Evolutionary conservation across 2,888 invertebrate species (phyloP).

Genomic region (Odontocolon sp.): DNA sequence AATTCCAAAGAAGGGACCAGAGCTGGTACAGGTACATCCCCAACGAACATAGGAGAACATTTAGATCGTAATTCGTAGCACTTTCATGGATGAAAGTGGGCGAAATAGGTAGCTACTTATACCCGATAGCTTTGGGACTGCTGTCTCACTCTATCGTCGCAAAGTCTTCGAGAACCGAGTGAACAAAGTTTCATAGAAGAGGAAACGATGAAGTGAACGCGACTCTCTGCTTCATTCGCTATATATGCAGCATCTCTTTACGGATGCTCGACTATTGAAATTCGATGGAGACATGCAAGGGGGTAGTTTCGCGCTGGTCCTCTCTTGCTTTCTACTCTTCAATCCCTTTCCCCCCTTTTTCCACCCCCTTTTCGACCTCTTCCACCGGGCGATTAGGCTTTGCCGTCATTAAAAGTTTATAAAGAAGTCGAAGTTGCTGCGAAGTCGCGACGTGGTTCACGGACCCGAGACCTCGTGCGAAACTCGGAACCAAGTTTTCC

Average conservation of each 20-base stretch:
- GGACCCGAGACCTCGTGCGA: conserved; percentile 58
- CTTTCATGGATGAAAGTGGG: neutral
- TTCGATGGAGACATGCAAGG: conserved; percentile 70
- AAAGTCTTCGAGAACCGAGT: conserved; percentile 26
- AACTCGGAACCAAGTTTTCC: conserved; percentile 79
- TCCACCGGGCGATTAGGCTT: conserved; percentile 76
- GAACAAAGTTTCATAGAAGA: conserved; percentile 47
- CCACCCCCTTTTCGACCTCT: conserved; percentile 66
- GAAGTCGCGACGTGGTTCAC: conserved; percentile 67
- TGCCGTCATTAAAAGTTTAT: conserved; percentile 81
- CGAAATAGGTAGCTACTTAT: conserved; percentile 31
- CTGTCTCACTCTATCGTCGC: conserved; percentile 21
- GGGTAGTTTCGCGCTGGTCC: conserved; percentile 59
- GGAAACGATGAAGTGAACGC: conserved; percentile 33
- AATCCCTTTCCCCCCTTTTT: conserved; percentile 6
- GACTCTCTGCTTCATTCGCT: conserved; percentile 26
- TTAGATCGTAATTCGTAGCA: conserved; percentile 25
- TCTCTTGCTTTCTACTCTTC: conserved; percentile 7
- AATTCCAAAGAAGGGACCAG: no score
- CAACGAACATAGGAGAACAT: neutral
- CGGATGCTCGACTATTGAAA: conserved; percentile 70
- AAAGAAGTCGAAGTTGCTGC: conserved; percentile 75
- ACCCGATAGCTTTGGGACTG: neutral
- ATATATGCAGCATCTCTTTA: conserved; percentile 24
- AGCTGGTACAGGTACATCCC: no score